A percentile compares a stretch with the other conserved stretches of the same genome.
Conservation (phyloP, 2,113 vertebrate species). For the Hippocampus guttulatus region DNA sequence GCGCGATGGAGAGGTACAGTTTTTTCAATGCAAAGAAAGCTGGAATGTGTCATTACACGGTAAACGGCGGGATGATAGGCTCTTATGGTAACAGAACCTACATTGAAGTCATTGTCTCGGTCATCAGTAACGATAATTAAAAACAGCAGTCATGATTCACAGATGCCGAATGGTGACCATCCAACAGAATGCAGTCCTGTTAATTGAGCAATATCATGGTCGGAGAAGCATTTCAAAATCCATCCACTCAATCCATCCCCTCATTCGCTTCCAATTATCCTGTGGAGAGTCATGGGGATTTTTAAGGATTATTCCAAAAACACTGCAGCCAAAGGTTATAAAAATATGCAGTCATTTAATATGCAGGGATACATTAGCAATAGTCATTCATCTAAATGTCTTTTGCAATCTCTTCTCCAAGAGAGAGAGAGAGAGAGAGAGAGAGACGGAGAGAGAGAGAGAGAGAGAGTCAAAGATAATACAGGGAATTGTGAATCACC, state of each 20-base stretch:
- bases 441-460: conserved; percentile 4
- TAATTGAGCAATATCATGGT: conserved; percentile 1
- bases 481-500: conserved; percentile 44
- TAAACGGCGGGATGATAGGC: too few relatives aligned
- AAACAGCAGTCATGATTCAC: background rate
- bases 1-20: background rate
- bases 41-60: too few relatives aligned
- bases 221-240: conserved; percentile 6
- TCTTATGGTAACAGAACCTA: too few relatives aligned
- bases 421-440: background rate
- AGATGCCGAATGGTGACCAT: conserved; percentile 3
- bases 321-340: background rate
- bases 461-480: conserved; percentile 33
- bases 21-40: background rate
- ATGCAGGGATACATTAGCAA: background rate
- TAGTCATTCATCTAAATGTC: conserved; percentile 3
- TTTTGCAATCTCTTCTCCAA: background rate
- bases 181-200: background rate
- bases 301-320: conserved; percentile 8
- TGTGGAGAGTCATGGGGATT: background rate
- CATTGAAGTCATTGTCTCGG: background rate
- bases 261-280: conserved; percentile 4
- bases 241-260: background rate
- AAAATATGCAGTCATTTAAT: conserved; percentile 3
- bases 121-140: background rate